phyloP scores from a whole-genome alignment of 2,113 vertebrate species.

The Hirundichthys speculiger region DNA sequence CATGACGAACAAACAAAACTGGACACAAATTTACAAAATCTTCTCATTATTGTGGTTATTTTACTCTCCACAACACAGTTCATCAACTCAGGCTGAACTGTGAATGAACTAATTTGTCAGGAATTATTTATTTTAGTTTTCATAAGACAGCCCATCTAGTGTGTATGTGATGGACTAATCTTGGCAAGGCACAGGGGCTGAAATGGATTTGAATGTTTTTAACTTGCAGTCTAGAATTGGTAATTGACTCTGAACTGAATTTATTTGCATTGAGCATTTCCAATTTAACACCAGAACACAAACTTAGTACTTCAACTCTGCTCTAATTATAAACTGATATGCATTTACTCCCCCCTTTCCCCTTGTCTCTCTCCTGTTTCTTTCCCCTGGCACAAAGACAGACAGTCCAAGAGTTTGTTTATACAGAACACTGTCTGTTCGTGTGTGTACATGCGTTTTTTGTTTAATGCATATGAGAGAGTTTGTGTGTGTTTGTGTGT shows the following conservation, averaged over 20 bases:
- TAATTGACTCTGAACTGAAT: conserved; percentile 82
- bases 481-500: conserved; percentile 42
- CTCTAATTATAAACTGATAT: conserved; percentile 83
- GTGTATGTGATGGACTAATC: conserved; percentile 70
- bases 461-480: conserved; percentile 18
- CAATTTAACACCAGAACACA: conserved; percentile 78
- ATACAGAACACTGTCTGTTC: conserved; percentile 62
- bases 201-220: conserved; percentile 79
- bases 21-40: conserved; percentile 1
- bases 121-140: conserved; percentile 64
- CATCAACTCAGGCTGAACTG: conserved; percentile 64
- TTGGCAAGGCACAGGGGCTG: conserved; percentile 64
- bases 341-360: conserved; percentile 64
- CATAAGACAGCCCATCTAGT: conserved; percentile 51
- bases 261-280: conserved; percentile 82
- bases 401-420: conserved; percentile 77
- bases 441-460: conserved; percentile 36
- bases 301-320: conserved; percentile 79
- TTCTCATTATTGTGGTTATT: background rate
- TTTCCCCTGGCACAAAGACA: conserved; percentile 79
- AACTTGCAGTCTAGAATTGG: conserved; percentile 73
- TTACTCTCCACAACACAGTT: conserved; percentile 31
- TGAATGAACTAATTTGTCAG: conserved; percentile 68
- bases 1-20: conserved; percentile 15
- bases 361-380: conserved; percentile 40